Conservation (phyloP, 2,797 vertebrate species). For the Microctenopoma lineatum region DNA sequence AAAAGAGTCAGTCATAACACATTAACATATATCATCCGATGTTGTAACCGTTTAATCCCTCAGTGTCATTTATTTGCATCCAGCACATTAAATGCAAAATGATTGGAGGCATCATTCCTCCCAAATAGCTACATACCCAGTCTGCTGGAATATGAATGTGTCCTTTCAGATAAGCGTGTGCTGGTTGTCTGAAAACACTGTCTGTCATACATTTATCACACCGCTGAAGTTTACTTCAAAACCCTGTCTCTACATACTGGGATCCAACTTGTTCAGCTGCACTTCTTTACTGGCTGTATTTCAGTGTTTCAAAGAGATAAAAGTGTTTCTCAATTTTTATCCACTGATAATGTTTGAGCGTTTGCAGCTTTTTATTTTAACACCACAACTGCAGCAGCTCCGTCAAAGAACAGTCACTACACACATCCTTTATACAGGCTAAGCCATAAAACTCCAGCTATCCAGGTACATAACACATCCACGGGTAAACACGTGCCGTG, state of each 20-base stretch:
- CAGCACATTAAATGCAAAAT: not conserved
- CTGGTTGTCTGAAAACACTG: not conserved
- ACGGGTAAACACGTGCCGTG: slow-evolving; percentile 23
- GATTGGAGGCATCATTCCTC: not conserved
- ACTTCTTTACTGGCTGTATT: not conserved
- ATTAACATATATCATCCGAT: slow-evolving; percentile 1
- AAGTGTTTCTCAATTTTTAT: too few relatives aligned
- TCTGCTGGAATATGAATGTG: not conserved
- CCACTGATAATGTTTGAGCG: too few relatives aligned
- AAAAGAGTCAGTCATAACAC: slow-evolving; percentile 1
- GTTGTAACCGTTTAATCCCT: slow-evolving; percentile 9
- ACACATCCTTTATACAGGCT: not conserved
- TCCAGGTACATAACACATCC: too few relatives aligned
- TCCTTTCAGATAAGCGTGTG: slow-evolving; percentile 3
- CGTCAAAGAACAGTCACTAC: not conserved
- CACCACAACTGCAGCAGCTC: too few relatives aligned
- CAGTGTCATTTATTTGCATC: slow-evolving; percentile 8
- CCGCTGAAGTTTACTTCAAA: too few relatives aligned
- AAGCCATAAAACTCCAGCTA: not conserved
- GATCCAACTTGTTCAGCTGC: not conserved
- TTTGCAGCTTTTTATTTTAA: too few relatives aligned
- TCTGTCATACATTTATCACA: too few relatives aligned
- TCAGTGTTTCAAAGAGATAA: too few relatives aligned
- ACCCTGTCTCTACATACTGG: too few relatives aligned
- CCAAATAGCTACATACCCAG: not conserved